phyloP scores from a whole-genome alignment of 2,797 vertebrate genomes.

The Notamacropus eugenii region DNA sequence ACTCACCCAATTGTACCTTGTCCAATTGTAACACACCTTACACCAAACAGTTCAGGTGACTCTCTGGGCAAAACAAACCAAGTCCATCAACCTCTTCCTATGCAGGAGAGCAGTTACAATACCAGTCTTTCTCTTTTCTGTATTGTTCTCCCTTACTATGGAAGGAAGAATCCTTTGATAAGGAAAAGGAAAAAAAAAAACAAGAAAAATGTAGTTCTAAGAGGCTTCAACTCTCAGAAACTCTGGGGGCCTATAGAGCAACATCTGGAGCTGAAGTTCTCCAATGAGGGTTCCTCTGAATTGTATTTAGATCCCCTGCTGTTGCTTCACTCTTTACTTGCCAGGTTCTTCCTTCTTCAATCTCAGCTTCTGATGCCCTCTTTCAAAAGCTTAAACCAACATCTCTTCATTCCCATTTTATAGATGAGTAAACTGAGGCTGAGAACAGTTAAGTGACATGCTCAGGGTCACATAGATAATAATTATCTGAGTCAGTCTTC shows the following conservation, averaged over 20 bases:
- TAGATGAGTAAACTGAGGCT: not conserved
- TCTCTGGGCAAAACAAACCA: not conserved
- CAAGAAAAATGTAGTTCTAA: not conserved
- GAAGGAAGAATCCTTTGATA: not conserved
- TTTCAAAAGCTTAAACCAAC: not conserved
- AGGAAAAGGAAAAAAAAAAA: not conserved
- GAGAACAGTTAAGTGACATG: not conserved
- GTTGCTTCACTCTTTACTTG: not conserved
- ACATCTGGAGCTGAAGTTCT: not conserved
- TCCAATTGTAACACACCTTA: not conserved
- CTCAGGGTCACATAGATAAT: not conserved
- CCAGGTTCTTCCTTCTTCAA: not conserved
- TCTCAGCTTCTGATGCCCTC: not conserved
- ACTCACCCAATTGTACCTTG: not conserved
- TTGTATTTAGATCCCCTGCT: not conserved
- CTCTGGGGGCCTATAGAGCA: not conserved
- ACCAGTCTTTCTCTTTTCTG: not conserved
- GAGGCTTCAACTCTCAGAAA: not conserved
- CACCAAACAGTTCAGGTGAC: not conserved
- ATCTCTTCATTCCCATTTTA: not conserved
- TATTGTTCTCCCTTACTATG: not conserved
- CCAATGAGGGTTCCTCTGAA: not conserved
- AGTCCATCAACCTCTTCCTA: not conserved
- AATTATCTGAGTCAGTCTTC: not conserved
- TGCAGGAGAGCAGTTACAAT: not conserved